Evolutionary conservation across 2,888 invertebrate genomes (phyloP).

Genomic region (Laspeyria flexula): DNA sequence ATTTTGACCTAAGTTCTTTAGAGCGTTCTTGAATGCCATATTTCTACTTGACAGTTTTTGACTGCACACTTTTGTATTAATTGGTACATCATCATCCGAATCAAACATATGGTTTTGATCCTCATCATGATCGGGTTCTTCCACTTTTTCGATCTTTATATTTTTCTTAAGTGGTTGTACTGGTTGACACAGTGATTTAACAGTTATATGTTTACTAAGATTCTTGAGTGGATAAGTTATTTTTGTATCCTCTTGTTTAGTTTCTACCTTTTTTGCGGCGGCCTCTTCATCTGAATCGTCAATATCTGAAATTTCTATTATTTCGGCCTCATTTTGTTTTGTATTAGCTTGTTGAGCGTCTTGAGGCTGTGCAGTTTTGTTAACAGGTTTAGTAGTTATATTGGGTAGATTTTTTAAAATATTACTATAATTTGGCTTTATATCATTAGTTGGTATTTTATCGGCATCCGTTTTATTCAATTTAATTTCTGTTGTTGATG

Average conservation of each 20-base stretch:
- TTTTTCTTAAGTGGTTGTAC: conserved; percentile 14
- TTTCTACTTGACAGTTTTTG: conserved; percentile 33
- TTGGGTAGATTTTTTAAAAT: conserved; percentile 65
- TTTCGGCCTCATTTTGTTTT: conserved; percentile 53
- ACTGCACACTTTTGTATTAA: conserved; percentile 24
- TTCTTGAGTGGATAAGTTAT: conserved; percentile 55
- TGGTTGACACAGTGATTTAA: conserved; percentile 54
- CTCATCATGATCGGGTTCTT: conserved; percentile 30
- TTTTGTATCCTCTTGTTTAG: conserved; percentile 25
- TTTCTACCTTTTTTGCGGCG: conserved; percentile 17
- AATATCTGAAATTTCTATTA: conserved; percentile 75
- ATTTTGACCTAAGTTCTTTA: conserved; percentile 69
- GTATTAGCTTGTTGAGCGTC: conserved; percentile 28
- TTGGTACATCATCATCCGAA: conserved; percentile 26
- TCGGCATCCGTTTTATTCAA: conserved; percentile 18
- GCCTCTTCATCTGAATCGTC: conserved; percentile 77
- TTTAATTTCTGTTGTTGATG: conserved; percentile 16
- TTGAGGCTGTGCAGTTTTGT: conserved; percentile 19
- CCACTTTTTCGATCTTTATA: conserved; percentile 27
- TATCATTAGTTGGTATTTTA: conserved; percentile 35
- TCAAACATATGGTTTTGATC: conserved; percentile 16
- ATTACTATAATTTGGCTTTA: conserved; percentile 46
- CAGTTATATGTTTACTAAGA: conserved; percentile 62
- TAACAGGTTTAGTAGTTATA: conserved; percentile 62
- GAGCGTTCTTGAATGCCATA: conserved; percentile 55